Base-by-base conservation (phyloP, 2,888 invertebrate species). In the Sesamia inferens region DNA sequence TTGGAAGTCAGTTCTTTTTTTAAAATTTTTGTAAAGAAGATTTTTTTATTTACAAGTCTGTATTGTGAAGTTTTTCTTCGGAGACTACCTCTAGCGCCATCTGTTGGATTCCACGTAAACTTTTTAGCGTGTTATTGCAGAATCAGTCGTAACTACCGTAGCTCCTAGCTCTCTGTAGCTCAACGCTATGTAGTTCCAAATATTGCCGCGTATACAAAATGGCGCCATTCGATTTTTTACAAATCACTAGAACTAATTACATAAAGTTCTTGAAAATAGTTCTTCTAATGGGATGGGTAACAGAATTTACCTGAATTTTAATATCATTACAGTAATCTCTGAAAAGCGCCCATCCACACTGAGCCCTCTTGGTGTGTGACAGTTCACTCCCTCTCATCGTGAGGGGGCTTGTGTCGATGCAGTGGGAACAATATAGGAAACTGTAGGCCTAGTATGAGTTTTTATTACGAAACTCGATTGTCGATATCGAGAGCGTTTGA, bases 21-120 rank as follows among this genome's bases (percentile, higher is more conserved):
- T 31, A 31, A 31, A 0, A 22, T 48, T 48, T n/a, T n/a, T n/a
- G n/a, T n/a, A n/a, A n/a, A n/a, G n/a, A n/a, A n/a, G n/a, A n/a
- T n/a, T n/a, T n/a, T n/a, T 39, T 39, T 19, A 42, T 24, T 69
- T 6, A 24, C 7, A 47, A 39, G 7, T n/a, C 19, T 44, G 24
- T 19, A 31, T 8, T 51, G 10, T 47, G 24, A 31, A 24, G 6
- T 14, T 0, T 31, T 59, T 61, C 47, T 22, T 44, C 16, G 2
- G 0, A 55, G 6, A 22, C 13, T 42, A 71, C 71, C 8, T 16
- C 62, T 74, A 79, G 54, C 82, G 79, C 79, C 82, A 83, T 76
- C 83, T 84, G 55, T 79, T 58, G 7, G 3, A 13, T 62, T 63
- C 47, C 5, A 14, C 13, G 42, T 47, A 55, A 82, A 82, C 74